Percentiles rank a stretch among this genome's conserved stretches.
Conservation (phyloP, 2,113 vertebrate genomes). For the Plecturocebus donacophilus region DNA sequence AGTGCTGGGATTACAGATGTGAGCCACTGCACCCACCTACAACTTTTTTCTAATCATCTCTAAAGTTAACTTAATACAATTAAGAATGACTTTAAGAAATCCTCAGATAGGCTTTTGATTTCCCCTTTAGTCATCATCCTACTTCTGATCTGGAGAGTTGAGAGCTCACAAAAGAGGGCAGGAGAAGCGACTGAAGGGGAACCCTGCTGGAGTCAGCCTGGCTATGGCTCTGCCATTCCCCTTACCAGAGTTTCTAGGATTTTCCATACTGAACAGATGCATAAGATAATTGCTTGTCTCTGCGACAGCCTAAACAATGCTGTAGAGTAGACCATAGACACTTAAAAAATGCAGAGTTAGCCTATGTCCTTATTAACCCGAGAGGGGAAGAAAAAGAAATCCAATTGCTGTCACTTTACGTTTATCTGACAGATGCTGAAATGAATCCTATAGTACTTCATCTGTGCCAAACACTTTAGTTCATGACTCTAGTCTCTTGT, state of each 20-base stretch:
- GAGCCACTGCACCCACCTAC: too few relatives aligned
- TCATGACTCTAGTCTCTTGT: neutral
- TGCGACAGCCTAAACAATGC: neutral
- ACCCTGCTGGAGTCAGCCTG: neutral
- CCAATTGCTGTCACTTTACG: neutral
- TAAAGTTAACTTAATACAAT: neutral
- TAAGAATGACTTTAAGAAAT: neutral
- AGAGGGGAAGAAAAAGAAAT: neutral
- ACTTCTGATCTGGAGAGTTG: neutral
- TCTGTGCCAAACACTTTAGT: neutral
- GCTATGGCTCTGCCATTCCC: neutral
- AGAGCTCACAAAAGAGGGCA: neutral
- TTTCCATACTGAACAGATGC: neutral
- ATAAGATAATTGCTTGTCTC: neutral
- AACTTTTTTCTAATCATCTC: neutral
- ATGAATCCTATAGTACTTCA: fast-evolving
- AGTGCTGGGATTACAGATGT: too few relatives aligned
- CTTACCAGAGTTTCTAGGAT: neutral
- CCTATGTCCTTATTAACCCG: neutral
- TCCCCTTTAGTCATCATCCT: neutral
- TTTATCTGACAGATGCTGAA: too few relatives aligned
- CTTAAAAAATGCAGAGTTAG: neutral
- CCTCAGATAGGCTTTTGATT: neutral
- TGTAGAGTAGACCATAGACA: neutral
- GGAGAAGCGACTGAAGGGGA: too few relatives aligned